These are phyloP conservation scores for Sinotaia quadrata DNA, from an alignment of 2,888 invertebrate genomes.

Conservation along the genomic window DNA sequence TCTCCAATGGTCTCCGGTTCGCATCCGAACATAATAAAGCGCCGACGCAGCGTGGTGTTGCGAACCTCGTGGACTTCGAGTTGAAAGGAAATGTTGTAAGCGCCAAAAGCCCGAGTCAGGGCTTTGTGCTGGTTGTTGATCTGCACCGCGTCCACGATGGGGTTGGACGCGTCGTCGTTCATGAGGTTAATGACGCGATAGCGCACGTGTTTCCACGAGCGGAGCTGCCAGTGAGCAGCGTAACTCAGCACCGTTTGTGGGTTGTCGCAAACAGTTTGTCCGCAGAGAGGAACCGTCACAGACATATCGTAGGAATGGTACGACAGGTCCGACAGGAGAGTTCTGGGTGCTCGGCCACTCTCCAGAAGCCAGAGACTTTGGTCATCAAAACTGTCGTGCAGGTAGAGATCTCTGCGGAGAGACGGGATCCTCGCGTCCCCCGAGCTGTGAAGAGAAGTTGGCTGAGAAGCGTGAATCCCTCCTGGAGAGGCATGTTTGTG, in stretches of 20 bases:
- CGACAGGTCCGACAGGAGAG: conserved; percentile 43
- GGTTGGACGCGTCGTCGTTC: conserved; percentile 58
- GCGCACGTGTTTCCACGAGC: conserved; percentile 49
- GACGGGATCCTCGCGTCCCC: neutral
- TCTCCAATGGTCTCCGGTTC: conserved; percentile 60
- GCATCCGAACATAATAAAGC: conserved; percentile 60
- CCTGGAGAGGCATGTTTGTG: neutral
- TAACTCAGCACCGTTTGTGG: conserved; percentile 60
- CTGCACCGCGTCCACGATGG: conserved; percentile 53
- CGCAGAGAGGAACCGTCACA: conserved; percentile 61
- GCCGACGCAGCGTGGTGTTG: conserved; percentile 51
- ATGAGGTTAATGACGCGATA: conserved; percentile 62
- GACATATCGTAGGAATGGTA: conserved; percentile 40
- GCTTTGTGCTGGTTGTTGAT: conserved; percentile 55
- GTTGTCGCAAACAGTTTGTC: conserved; percentile 66
- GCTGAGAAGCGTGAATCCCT: neutral
- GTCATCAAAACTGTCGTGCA: conserved; percentile 46
- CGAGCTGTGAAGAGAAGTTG: neutral
- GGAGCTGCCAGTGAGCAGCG: conserved; percentile 40
- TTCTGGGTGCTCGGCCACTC: conserved; percentile 26
- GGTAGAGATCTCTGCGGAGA: conserved; percentile 14
- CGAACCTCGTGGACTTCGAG: conserved; percentile 41
- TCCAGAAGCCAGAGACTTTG: conserved; percentile 44
- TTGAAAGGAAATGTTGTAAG: conserved; percentile 63
- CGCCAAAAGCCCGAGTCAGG: conserved; percentile 55